Conservation (phyloP, 2,797 vertebrate species). For the Pogonophryne albipinna region DNA sequence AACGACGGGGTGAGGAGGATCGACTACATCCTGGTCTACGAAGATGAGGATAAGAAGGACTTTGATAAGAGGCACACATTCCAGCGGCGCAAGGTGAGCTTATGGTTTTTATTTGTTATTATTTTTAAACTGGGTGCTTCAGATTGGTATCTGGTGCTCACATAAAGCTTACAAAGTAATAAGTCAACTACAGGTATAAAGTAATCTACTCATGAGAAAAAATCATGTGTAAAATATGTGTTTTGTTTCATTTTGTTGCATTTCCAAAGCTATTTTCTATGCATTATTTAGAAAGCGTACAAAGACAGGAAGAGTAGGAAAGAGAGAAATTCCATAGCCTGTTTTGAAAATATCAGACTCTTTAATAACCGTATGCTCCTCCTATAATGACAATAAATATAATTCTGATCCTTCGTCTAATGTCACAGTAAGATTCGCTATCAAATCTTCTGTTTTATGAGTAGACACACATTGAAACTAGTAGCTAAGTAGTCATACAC, state of each 20-base stretch:
- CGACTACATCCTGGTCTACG: conserved; percentile 94
- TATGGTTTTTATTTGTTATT: neutral
- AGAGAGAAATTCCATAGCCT: neutral
- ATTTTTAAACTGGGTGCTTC: neutral
- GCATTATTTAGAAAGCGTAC: neutral
- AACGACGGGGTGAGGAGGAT: conserved; percentile 91
- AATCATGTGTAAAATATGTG: neutral
- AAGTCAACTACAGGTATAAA: neutral
- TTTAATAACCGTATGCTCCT: too few relatives aligned
- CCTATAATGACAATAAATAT: too few relatives aligned
- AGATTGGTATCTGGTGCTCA: neutral
- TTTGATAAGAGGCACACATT: conserved; percentile 84
- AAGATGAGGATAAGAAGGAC: conserved; percentile 90
- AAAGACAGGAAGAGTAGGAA: neutral
- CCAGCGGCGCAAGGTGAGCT: conserved; percentile 86
- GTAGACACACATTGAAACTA: neutral
- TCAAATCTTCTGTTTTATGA: neutral
- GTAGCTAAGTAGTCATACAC: too few relatives aligned
- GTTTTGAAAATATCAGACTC: too few relatives aligned
- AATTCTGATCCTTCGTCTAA: too few relatives aligned
- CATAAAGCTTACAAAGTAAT: neutral
- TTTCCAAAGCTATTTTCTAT: neutral
- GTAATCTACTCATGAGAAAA: neutral
- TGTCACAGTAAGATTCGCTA: neutral
- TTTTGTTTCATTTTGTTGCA: neutral